A percentile compares a stretch with the other conserved stretches of the same genome.
phyloP scores from a whole-genome alignment of 2,797 vertebrate species.

The Gorsachius magnificus region DNA sequence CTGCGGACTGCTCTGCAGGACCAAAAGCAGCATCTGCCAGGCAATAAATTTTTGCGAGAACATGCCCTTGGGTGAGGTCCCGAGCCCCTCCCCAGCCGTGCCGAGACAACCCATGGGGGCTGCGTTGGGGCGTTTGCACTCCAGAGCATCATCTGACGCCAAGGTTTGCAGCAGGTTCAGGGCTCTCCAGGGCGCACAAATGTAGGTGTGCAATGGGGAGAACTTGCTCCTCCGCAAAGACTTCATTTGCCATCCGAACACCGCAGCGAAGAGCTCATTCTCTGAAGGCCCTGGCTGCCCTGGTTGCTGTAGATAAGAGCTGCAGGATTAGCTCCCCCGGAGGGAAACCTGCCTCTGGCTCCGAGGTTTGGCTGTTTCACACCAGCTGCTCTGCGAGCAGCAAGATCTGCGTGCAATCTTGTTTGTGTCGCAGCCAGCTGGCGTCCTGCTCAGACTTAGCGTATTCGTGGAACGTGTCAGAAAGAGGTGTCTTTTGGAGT shows the following conservation, averaged over 20 bases:
- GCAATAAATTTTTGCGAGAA: neutral
- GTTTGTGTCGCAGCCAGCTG: neutral
- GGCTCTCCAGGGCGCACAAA: neutral
- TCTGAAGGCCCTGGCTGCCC: neutral
- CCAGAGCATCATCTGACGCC: accelerated
- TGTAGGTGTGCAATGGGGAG: accelerated
- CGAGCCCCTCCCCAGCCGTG: neutral
- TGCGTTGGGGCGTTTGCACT: accelerated
- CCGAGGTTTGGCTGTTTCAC: neutral
- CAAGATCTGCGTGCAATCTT: accelerated
- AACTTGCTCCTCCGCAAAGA: neutral
- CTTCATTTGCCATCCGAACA: neutral
- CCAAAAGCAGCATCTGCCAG: neutral
- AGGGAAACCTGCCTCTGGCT: neutral
- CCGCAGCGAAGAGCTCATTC: neutral
- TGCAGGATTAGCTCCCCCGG: neutral
- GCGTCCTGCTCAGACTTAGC: neutral
- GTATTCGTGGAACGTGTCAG: accelerated
- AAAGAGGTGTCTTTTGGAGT: neutral
- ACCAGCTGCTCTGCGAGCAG: neutral
- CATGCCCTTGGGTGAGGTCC: neutral
- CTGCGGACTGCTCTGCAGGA: neutral
- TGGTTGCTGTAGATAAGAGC: neutral
- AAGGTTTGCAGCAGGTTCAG: neutral
- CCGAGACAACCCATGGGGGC: neutral